Base-by-base conservation (phyloP, 2,113 vertebrate species). In the Phrynosoma blainvillii region DNA sequence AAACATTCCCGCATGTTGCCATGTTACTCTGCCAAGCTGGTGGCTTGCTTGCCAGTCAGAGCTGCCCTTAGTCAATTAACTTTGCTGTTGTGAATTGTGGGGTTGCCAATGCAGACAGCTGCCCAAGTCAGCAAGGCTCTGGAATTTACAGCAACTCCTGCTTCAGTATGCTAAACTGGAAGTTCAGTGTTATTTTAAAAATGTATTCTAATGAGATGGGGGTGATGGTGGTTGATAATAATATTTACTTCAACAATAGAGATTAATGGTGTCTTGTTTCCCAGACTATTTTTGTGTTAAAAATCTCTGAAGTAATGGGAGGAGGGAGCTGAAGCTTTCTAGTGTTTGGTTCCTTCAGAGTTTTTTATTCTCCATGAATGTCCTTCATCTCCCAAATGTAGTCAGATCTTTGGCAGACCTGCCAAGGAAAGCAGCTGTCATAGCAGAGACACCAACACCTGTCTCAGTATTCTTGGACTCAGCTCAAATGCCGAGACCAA, bases 361-460 rank as follows among this genome's bases (percentile, higher is more conserved):
- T 66, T 70, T 42, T 32, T 82, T 66, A 76, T 80, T 25, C 71
- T 77, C 73, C 23, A 11, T 54, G 40, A 82, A 62, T 86, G 90
- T 56, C 79, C 89, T 86, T 88, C 84, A 89, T 77, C 85, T 62
- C 88, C 82, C 75, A 47, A 77, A 42, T 27, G 40, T 75, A 40
- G 3, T 86, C 87, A 87, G 42, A 71, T 1, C 52, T 85, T 77
- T 25, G 42, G 3, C 23, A 76, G 70, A 54, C 1, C 13, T 89
- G 94, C 36, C 93, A 90, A 92, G 88, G 80, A 79, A 23, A 84
- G 89, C 90, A 77, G 91, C 82, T 90, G 76, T 78, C 0, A 0
- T 78, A 86, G 80, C 82, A 89, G 89, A 78, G 77, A 76, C 6
- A 30, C 66, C 27, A 8, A 20, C 21, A 47, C 25, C 73, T 87